Evolutionary conservation across 35 echinoderm and acorn worm genomes (phyloP).

Genomic region (Nesometra sesokonis): DNA sequence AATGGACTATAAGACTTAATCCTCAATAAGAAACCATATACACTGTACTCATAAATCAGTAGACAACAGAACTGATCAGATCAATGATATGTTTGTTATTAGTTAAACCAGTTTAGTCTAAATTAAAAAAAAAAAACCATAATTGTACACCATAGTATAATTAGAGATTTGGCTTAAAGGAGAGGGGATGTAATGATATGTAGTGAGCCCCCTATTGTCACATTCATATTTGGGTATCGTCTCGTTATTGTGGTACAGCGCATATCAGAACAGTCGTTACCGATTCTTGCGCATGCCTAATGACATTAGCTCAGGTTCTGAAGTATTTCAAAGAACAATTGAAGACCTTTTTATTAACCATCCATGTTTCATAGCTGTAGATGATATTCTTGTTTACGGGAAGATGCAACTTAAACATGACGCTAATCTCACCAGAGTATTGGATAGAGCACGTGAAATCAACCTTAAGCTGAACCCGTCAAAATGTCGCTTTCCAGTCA

Average conservation of each 20-base stretch:
- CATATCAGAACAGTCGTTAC: background rate
- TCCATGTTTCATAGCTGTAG: constrained; percentile 24
- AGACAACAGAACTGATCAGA: too few species aligned
- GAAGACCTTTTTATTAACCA: constrained; percentile 28
- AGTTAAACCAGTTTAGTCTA: too few species aligned
- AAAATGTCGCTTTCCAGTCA: constrained; percentile 38
- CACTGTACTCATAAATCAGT: too few species aligned
- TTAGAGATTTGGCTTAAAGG: too few species aligned
- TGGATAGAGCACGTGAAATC: constrained; percentile 21
- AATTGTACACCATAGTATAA: too few species aligned
- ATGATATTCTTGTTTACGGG: constrained; percentile 22
- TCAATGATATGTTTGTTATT: too few species aligned
- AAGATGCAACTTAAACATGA: constrained; percentile 24
- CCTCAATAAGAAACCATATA: too few species aligned
- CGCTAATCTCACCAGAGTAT: constrained; percentile 13
- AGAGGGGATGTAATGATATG: too few species aligned
- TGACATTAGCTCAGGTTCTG: constrained; percentile 32
- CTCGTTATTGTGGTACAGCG: background rate
- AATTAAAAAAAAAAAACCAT: too few species aligned
- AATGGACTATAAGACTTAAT: too few species aligned
- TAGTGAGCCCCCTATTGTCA: background rate
- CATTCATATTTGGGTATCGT: background rate
- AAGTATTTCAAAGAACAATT: constrained; percentile 29
- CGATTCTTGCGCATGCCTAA: too few species aligned
- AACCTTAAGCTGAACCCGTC: constrained; percentile 38